Conservation (phyloP, 64 coral and sea anemone genomes). For the Dendrophyllia cribrosa region DNA sequence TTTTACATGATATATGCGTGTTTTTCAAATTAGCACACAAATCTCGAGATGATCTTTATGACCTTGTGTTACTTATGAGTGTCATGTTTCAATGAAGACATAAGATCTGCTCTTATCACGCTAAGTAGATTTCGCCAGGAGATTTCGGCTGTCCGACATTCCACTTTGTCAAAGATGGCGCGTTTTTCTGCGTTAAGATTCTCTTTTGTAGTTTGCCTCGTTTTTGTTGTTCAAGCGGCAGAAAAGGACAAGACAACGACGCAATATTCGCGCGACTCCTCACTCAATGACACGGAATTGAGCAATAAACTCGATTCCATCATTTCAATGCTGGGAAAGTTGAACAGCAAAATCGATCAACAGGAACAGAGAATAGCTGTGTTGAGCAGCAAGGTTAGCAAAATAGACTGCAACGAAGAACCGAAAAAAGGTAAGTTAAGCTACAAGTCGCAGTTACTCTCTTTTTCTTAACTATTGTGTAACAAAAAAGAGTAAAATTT, state of each 20-base stretch:
- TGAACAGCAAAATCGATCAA: constrained; percentile 4
- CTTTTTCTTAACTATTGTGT: too few relatives aligned
- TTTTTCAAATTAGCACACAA: too few relatives aligned
- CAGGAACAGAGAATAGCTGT: neutral
- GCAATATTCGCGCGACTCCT: neutral
- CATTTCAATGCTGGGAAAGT: neutral
- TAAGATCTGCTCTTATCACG: too few relatives aligned
- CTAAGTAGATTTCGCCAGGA: too few relatives aligned
- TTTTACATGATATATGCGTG: too few relatives aligned
- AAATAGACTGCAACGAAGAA: neutral
- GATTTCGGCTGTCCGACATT: too few relatives aligned
- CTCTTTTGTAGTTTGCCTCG: neutral
- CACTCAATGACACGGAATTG: neutral
- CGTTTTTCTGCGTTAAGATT: neutral
- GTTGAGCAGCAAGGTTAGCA: neutral
- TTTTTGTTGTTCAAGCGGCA: neutral
- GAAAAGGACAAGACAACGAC: neutral
- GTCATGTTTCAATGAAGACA: too few relatives aligned
- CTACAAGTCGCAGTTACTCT: too few relatives aligned
- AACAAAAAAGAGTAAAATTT: too few relatives aligned
- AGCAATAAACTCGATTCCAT: constrained; percentile 2
- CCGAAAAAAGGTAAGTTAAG: neutral
- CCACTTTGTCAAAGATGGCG: neutral
- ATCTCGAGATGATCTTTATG: too few relatives aligned
- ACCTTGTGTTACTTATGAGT: too few relatives aligned